Evolutionary conservation across 1,140 invertebrate genomes (phyloP), one percentile per base, ranked within the genome.

Genomic region (Ladona fulva): DNA sequence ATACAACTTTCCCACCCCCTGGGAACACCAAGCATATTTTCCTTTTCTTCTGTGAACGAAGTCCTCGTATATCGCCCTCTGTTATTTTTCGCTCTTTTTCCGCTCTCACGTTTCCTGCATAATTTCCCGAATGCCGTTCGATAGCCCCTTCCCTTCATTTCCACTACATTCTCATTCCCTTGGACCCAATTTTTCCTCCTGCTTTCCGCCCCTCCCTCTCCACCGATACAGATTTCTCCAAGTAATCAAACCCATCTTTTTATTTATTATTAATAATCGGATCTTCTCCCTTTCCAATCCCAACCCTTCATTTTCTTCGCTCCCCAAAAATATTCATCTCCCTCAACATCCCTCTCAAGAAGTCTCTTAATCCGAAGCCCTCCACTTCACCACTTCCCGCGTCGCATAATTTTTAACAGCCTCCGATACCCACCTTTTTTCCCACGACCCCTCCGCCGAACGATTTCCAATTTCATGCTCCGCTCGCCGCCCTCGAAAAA

Each of bases 221-320:
- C 14, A 66, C n/a, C 52, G 16, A 66, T 66, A 66, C 52, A 66
- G 29, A 37, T 37, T 37, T 66, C 52, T 66, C 52, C 16, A 66
- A 66, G 52, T 66, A 66, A 66, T 66, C 52, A 66, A 66, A 66
- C 52, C 52, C 52, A 66, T 19, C 52, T 66, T 66, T 66, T 66
- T 66, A 66, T 66, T 66, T 22, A 66, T 66, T 66, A 66, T 66
- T 66, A 66, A 66, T 66, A 66, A 66, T 66, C 52, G 52, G 52
- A 16, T 66, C 52, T 66, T 66, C 52, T 22, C 52, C 14, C 14
- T 66, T 66, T 66, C 52, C 52, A 22, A 66, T 22, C 52, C 52
- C 52, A 66, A 66, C 52, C 52, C 52, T 22, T 22, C 52, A 19
- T 66, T 66, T 66, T 66, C 52, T 22, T 16, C 52, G 14, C 3